phyloP scores from a whole-genome alignment of 2,888 invertebrate genomes.

The Apamea crenata region DNA sequence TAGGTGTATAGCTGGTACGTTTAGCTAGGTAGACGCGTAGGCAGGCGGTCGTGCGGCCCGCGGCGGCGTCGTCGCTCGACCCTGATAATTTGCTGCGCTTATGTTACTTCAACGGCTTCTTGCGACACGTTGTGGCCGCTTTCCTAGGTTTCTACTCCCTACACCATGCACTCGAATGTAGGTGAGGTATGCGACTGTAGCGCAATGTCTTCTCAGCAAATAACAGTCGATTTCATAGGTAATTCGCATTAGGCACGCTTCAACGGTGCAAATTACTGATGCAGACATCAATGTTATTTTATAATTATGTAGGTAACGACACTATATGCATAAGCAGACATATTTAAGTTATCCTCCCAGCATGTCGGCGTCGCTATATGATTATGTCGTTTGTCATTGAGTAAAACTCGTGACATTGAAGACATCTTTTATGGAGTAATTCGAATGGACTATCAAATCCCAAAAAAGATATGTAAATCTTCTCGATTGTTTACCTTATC shows the following conservation, averaged over 20 bases:
- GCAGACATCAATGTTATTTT: slow-evolving; percentile 20
- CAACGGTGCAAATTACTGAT: slow-evolving; percentile 26
- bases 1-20: slow-evolving; percentile 70
- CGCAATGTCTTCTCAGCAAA: slow-evolving; percentile 47
- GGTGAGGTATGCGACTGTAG: slow-evolving; percentile 49
- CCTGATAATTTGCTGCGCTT: slow-evolving; percentile 90
- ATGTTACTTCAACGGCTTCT: slow-evolving; percentile 90
- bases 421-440: slow-evolving; percentile 40
- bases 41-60: slow-evolving; percentile 82
- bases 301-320: slow-evolving; percentile 15
- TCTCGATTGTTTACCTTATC: slow-evolving; percentile 21
- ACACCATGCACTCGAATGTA: slow-evolving; percentile 72
- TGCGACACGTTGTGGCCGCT: slow-evolving; percentile 84
- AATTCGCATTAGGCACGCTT: slow-evolving; percentile 24
- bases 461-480: slow-evolving; percentile 42
- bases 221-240: slow-evolving; percentile 31
- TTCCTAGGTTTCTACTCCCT: slow-evolving; percentile 84
- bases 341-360: slow-evolving; percentile 25
- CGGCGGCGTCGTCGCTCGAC: slow-evolving; percentile 85
- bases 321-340: slow-evolving; percentile 20
- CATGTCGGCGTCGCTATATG: slow-evolving; percentile 3
- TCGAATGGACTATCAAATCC: slow-evolving; percentile 42
- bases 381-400: slow-evolving; percentile 46
- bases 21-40: slow-evolving; percentile 83
- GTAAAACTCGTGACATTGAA: slow-evolving; percentile 51